A percentile compares a stretch with the other conserved stretches of the same genome.
These are phyloP conservation scores for Drosophila lacertosa DNA, from an alignment of 1,140 invertebrate genomes.

Conservation along the genomic window DNA sequence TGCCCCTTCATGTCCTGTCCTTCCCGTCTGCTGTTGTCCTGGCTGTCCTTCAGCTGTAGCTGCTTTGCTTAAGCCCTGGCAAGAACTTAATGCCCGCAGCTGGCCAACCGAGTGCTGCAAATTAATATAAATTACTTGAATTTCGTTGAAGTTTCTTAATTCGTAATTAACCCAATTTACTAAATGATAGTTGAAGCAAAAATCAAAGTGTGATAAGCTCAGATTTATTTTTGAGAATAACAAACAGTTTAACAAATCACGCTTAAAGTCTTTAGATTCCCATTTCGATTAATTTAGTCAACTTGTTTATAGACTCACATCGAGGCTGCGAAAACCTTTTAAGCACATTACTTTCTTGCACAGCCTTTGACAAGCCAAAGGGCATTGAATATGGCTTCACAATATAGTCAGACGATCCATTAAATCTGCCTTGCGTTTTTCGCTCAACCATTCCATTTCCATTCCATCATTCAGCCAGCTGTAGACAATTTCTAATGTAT, in stretches of 20 bases:
- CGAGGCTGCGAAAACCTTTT: too few relatives aligned
- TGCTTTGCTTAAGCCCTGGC: background rate
- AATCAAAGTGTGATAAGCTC: too few relatives aligned
- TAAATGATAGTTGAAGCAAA: background rate
- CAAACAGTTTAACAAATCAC: too few relatives aligned
- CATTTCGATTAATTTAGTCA: too few relatives aligned
- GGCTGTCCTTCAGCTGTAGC: background rate
- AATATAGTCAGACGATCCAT: conserved; percentile 4
- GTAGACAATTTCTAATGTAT: conserved; percentile 69
- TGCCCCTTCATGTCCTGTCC: too few relatives aligned
- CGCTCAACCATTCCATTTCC: conserved; percentile 9
- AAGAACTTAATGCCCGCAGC: too few relatives aligned
- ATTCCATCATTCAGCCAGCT: conserved; percentile 34
- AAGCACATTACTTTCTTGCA: too few relatives aligned
- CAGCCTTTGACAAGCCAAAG: background rate
- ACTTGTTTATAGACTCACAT: too few relatives aligned
- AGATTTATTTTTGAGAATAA: too few relatives aligned
- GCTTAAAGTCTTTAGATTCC: too few relatives aligned
- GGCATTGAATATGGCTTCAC: conserved; percentile 1
- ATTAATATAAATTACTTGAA: conserved; percentile 53
- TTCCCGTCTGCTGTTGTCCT: background rate
- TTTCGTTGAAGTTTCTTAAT: conserved; percentile 52
- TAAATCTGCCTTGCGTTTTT: background rate
- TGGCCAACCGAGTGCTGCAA: conserved; percentile 16
- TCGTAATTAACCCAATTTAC: conserved; percentile 2